Evolutionary conservation across 1,140 invertebrate species (phyloP).

Genomic region (Heterodera carotae): DNA sequence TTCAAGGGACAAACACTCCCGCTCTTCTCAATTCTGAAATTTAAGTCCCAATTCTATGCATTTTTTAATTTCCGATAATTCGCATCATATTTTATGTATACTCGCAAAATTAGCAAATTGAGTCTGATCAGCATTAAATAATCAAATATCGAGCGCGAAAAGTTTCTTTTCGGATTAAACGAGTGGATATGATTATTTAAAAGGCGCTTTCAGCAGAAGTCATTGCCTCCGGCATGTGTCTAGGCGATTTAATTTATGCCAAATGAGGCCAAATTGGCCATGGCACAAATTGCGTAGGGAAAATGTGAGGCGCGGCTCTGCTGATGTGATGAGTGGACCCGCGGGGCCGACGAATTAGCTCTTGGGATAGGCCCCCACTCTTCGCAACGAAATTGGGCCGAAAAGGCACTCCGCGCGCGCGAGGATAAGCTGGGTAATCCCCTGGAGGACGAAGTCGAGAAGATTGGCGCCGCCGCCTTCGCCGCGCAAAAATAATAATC

Average conservation of each 20-base stretch:
- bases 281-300: background rate
- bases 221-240: background rate
- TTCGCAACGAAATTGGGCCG: background rate
- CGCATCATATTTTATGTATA: too few relatives aligned
- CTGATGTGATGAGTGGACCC: slow-evolving; percentile 1
- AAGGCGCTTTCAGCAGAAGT: background rate
- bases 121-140: too few relatives aligned
- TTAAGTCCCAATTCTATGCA: too few relatives aligned
- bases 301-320: too few relatives aligned
- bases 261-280: background rate
- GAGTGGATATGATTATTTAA: background rate
- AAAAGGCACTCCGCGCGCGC: slow-evolving; percentile 1
- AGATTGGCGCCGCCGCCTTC: slow-evolving; percentile 3
- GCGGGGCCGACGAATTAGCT: slow-evolving; percentile 2
- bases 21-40: too few relatives aligned
- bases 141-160: background rate
- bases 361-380: too few relatives aligned
- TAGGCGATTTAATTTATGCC: background rate
- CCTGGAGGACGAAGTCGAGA: background rate
- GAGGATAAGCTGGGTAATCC: slow-evolving; percentile 8
- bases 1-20: too few relatives aligned
- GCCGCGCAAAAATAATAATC: slow-evolving; percentile 18
- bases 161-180: background rate
- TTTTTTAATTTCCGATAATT: too few relatives aligned
- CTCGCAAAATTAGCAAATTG: too few relatives aligned